phyloP scores from a whole-genome alignment of 1,140 invertebrate species.

The Anastatus disparis region DNA sequence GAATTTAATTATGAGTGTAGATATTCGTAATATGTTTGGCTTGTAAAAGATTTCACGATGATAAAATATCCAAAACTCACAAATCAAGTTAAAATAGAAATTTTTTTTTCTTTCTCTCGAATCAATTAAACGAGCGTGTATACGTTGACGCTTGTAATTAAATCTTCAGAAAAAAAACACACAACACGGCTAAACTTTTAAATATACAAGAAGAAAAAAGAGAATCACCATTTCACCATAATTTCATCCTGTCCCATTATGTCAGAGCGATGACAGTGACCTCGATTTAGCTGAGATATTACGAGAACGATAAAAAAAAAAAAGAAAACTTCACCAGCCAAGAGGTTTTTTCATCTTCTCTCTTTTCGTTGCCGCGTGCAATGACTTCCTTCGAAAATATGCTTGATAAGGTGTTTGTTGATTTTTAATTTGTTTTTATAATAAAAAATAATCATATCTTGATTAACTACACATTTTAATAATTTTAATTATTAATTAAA shows the following conservation, averaged over 20 bases:
- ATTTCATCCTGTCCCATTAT: constrained; percentile 6
- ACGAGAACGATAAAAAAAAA: constrained; percentile 11
- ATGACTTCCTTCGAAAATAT: background rate
- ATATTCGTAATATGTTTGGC: no score
- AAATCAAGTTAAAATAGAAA: background rate
- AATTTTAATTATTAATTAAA: no score
- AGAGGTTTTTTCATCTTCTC: background rate
- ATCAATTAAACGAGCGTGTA: background rate
- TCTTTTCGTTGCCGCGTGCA: background rate
- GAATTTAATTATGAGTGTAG: no score
- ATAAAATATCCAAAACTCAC: background rate
- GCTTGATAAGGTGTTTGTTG: background rate
- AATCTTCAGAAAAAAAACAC: constrained; percentile 8
- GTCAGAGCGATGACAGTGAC: constrained; percentile 33
- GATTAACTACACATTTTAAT: no score
- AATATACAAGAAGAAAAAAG: no score
- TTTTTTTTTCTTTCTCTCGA: background rate
- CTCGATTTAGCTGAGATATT: constrained; percentile 23
- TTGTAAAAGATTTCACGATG: background rate
- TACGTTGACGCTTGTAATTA: background rate
- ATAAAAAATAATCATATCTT: no score
- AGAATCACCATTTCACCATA: constrained; percentile 20
- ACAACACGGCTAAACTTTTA: background rate
- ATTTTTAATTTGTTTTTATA: no score
- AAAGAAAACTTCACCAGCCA: background rate